Percentiles rank a stretch among this genome's conserved stretches.
Conservation (phyloP, 1,140 invertebrate genomes). For the Trachymyrmex cornetzi region DNA sequence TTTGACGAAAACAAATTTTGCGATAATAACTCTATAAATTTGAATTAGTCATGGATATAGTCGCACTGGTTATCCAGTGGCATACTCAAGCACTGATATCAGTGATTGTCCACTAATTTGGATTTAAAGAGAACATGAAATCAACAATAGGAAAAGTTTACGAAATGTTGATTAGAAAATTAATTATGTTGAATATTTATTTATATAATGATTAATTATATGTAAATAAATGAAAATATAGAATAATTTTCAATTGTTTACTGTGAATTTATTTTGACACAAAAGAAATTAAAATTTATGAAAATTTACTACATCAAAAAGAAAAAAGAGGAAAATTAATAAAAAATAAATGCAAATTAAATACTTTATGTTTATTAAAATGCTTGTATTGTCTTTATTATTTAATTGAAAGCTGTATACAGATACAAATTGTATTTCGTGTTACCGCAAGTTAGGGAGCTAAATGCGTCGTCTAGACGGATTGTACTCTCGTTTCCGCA, state of each 20-base stretch:
- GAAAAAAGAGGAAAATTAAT: background rate
- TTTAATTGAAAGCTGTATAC: constrained; percentile 13
- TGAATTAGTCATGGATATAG: too few species aligned
- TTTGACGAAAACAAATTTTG: background rate
- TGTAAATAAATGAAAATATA: background rate
- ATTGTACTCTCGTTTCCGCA: constrained; percentile 66
- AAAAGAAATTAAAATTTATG: background rate
- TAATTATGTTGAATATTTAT: background rate
- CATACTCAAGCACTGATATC: too few species aligned
- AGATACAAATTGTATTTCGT: constrained; percentile 13
- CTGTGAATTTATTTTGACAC: too few species aligned
- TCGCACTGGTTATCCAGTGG: too few species aligned
- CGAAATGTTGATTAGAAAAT: background rate
- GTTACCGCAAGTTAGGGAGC: constrained; percentile 39
- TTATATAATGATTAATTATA: background rate
- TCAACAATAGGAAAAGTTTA: background rate
- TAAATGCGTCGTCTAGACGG: constrained; percentile 54
- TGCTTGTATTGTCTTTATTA: constrained; percentile 5
- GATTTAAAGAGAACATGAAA: background rate
- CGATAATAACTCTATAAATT: too few species aligned
- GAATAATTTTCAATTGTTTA: too few species aligned
- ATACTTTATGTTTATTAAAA: too few species aligned
- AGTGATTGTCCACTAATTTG: too few species aligned
- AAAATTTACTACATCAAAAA: too few species aligned
- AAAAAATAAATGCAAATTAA: background rate